Evolutionary conservation across 64 coral and sea anemone genomes (phyloP).

Genomic region (Cladopsammia gracilis): DNA sequence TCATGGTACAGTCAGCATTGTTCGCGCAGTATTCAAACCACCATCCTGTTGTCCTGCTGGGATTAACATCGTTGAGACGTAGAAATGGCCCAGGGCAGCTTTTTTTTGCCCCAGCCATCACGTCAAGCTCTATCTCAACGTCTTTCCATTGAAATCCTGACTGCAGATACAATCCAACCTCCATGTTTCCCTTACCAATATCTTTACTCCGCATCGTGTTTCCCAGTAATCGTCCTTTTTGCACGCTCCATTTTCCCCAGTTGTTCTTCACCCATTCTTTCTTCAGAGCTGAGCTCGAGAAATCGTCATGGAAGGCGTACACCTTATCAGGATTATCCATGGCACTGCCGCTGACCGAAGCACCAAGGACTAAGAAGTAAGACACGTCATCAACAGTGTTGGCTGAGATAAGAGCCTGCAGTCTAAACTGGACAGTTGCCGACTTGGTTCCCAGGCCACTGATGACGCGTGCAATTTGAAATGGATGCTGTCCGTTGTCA

Average conservation of each 20-base stretch:
- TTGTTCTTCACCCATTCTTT: slow-evolving; percentile 15
- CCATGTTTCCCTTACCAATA: not conserved
- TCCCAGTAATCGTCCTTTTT: slow-evolving; percentile 45
- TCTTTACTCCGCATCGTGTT: slow-evolving; percentile 18
- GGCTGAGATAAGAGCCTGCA: slow-evolving; percentile 14
- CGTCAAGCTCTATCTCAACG: slow-evolving; percentile 58
- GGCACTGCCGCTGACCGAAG: slow-evolving; percentile 10
- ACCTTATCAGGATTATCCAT: slow-evolving; percentile 48
- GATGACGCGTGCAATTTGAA: slow-evolving; percentile 29
- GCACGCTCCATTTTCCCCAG: slow-evolving; percentile 68
- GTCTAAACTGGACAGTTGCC: slow-evolving; percentile 26
- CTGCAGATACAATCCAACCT: slow-evolving; percentile 39
- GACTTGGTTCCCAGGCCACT: slow-evolving; percentile 24
- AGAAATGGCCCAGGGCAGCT: slow-evolving; percentile 71
- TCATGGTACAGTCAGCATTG: too few species aligned
- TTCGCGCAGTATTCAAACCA: slow-evolving; percentile 58
- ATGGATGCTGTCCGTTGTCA: not conserved
- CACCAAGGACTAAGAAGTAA: slow-evolving; percentile 46
- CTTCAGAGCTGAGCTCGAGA: slow-evolving; percentile 18
- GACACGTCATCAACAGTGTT: not conserved
- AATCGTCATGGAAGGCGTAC: slow-evolving; percentile 55
- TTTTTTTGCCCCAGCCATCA: slow-evolving; percentile 28
- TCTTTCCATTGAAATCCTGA: slow-evolving; percentile 64
- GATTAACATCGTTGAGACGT: slow-evolving; percentile 11
- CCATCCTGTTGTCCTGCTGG: slow-evolving; percentile 69